Base-by-base conservation (phyloP, 1,140 invertebrate genomes). In the Scaptomyza graminum region DNA sequence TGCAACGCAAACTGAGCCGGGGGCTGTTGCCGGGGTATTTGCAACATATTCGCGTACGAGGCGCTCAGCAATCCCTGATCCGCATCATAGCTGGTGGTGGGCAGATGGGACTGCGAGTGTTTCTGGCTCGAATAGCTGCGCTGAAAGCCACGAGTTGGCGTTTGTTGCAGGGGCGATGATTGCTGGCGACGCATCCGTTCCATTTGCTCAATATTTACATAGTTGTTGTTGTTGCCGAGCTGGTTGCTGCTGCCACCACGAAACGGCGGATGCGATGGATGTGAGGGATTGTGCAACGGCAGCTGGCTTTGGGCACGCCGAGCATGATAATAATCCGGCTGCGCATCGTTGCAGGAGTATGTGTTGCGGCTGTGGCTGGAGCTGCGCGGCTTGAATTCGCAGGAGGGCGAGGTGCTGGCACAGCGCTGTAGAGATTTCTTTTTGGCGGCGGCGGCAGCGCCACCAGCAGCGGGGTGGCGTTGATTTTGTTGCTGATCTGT, bases 151-250 rank as follows among this genome's bases (percentile, higher is more conserved):
- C 54, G 68, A 2, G 69, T 57, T 9, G 71, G 60, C 0, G 76
- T 74, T 11, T 72, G 77, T 13, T 87, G 47, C 57, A 84, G n/a
- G 0, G 90, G 81, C 9, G 78, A 90, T 5, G 92, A 92, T 39
- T 90, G 80, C 52, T 92, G 85, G 16, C 87, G 79, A 5, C 88
- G 81, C 77, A 93, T 90, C 3, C 92, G 91, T 63, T 93, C 93
- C 16, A 93, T 92, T 70, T 93, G 93, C 70, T 93, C 93, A 41
- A 93, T 93, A 69, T 93, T 93, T 0, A 93, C 93, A 74, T 93
- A 93, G 69, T 93, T 93, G 56, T 92, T 92, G 78, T 92, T 93
- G 46, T 92, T 92, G 76, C 61, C 64, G 5, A 79, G 56, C 22
- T 85, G 74, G 59, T 72, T 85, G 60, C 73, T 90, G 50, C 74